These are phyloP conservation scores for Notarius quadriscutis DNA, from an alignment of 2,113 vertebrate species.

Conservation along the genomic window DNA sequence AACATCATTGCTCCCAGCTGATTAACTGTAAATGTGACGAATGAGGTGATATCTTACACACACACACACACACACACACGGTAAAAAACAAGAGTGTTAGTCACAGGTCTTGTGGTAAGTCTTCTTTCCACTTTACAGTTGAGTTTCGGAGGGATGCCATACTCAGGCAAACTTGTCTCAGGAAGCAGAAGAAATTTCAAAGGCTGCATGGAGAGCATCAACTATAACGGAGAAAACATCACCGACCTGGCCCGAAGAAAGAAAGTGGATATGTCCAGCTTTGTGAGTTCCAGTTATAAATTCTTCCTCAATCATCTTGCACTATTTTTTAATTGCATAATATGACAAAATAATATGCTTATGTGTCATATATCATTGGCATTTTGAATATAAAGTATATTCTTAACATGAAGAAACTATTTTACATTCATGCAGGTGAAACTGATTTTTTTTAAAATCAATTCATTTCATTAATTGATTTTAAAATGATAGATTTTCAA, in stretches of 20 bases:
- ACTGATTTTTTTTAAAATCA: background rate
- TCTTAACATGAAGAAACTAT: background rate
- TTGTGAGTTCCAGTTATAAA: constrained; percentile 77
- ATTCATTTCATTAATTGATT: background rate
- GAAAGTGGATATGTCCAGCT: constrained; percentile 91
- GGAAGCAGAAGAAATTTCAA: constrained; percentile 91
- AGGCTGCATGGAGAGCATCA: constrained; percentile 98
- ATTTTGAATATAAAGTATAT: background rate
- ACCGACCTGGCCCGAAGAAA: constrained; percentile 93
- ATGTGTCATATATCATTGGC: background rate
- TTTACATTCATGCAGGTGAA: background rate
- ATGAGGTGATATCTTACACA: too few relatives aligned
- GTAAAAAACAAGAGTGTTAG: background rate
- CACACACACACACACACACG: background rate
- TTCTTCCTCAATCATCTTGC: background rate
- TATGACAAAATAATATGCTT: background rate
- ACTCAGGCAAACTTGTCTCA: constrained; percentile 91
- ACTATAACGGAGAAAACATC: constrained; percentile 97
- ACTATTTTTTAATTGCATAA: background rate
- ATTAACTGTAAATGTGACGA: too few relatives aligned
- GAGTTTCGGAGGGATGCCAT: constrained; percentile 96
- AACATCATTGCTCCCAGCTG: too few relatives aligned
- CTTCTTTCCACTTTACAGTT: constrained; percentile 71
- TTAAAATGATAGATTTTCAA: background rate
- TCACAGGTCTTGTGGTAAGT: background rate